Conservation (phyloP, 2,113 vertebrate species). For the Laterallus jamaicensis region DNA sequence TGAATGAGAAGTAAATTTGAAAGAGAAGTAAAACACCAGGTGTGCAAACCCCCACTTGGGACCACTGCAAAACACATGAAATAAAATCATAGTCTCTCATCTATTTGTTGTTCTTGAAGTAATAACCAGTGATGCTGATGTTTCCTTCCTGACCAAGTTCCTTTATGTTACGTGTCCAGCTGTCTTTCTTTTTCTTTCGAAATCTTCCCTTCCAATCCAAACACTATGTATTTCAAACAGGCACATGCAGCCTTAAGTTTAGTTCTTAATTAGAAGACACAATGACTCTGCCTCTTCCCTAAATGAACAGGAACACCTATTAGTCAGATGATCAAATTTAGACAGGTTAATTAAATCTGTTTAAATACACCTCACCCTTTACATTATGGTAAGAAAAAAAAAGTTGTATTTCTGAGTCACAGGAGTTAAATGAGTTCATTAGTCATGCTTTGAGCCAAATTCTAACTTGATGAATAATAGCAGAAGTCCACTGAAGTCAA, state of each 20-base stretch:
- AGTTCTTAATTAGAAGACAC: constrained; percentile 38
- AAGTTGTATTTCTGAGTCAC: background rate
- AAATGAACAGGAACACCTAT: constrained; percentile 23
- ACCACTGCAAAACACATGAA: background rate
- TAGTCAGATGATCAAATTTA: constrained; percentile 29
- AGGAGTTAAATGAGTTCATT: constrained; percentile 7
- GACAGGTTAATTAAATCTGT: constrained; percentile 42
- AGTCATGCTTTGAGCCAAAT: constrained; percentile 11
- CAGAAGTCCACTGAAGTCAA: background rate
- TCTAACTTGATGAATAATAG: background rate
- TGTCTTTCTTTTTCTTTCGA: background rate
- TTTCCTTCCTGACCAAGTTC: background rate
- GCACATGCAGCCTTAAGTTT: background rate
- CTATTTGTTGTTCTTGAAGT: background rate
- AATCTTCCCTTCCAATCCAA: background rate
- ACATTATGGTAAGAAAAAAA: background rate
- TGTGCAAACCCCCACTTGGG: background rate
- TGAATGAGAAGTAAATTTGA: background rate
- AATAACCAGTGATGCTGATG: background rate
- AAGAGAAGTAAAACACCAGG: background rate
- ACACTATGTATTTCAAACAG: background rate
- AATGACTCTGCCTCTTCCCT: background rate
- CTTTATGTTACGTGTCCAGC: background rate
- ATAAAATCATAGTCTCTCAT: background rate
- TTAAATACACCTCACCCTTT: background rate